A percentile compares a stretch with the other conserved stretches of the same genome.
These are phyloP conservation scores for Myotis yumanensis DNA, from an alignment of 2,113 vertebrate genomes.

Conservation along the genomic window DNA sequence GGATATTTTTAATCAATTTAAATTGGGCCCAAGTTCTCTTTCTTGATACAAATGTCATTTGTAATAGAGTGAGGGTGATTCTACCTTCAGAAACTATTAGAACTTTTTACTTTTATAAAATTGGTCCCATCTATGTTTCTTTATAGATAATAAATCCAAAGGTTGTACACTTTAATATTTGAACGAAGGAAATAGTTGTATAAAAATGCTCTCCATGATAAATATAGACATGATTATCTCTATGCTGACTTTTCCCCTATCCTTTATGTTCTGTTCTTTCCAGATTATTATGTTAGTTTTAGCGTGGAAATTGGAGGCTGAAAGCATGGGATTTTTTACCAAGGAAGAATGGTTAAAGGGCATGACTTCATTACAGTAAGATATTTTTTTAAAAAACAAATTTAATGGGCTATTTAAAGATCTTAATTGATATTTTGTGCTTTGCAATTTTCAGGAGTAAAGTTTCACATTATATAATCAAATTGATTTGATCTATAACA, in stretches of 20 bases:
- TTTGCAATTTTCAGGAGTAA: slow-evolving; percentile 69
- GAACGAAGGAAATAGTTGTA: slow-evolving; percentile 43
- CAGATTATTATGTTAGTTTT: slow-evolving; percentile 99
- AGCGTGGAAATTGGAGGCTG: slow-evolving; percentile 97
- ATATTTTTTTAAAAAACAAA: slow-evolving; percentile 74
- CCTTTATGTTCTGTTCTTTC: slow-evolving; percentile 74
- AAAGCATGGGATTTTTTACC: slow-evolving; percentile 98
- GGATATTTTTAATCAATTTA: slow-evolving; percentile 39
- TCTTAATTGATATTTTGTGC: slow-evolving; percentile 69
- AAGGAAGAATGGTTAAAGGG: slow-evolving; percentile 98
- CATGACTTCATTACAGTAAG: slow-evolving; percentile 98
- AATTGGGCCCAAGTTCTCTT: slow-evolving; percentile 16
- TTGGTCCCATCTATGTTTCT: slow-evolving; percentile 41
- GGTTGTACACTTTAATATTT: slow-evolving; percentile 50
- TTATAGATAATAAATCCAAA: slow-evolving; percentile 56
- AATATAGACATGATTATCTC: slow-evolving; percentile 62
- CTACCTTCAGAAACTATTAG: slow-evolving; percentile 42
- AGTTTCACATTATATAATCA: slow-evolving; percentile 57
- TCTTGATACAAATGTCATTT: slow-evolving; percentile 51
- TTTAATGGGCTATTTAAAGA: slow-evolving; percentile 77
- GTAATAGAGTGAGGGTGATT: slow-evolving; percentile 30
- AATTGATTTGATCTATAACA: slow-evolving; percentile 52
- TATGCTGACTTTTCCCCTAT: slow-evolving; percentile 67
- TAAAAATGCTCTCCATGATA: slow-evolving; percentile 72
- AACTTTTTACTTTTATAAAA: slow-evolving; percentile 54